Evolutionary conservation across 2,888 invertebrate species (phyloP), one percentile per base, ranked within the genome.

Genomic region (Drosophila anomalipes): DNA sequence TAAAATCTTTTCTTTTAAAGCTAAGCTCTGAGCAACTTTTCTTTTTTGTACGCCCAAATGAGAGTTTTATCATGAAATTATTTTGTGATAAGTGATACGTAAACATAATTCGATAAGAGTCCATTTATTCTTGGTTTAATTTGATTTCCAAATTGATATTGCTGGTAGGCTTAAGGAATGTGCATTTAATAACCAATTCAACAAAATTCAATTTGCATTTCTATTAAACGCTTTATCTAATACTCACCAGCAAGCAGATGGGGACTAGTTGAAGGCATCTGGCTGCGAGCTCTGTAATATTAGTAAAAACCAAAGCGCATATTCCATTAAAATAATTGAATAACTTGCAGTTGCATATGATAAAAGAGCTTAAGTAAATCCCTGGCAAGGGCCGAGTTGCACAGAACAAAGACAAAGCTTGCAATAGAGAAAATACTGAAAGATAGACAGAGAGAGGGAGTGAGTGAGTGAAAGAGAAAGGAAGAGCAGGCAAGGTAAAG

Each of bases 321-420:
- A 81, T 87, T 83, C 86, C 78, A 89, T 90, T 89, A 89, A 84
- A 89, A 84, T 89, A 90, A 87, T 89, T 90, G 86, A 89, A 90
- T 90, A 87, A 87, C 78, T 90, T 90, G 71, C 74, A 79, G 76
- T 74, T 81, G 79, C 77, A 78, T 70, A 79, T 76, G 70, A 67
- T 71, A 77, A 62, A 74, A 74, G 72, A 77, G 90, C 87, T 90
- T 81, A 89, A 87, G 89, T 75, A 79, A 89, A 90, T 89, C 82
- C 83, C 63, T 62, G n/a, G n/a, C 26, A 19, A 37, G 32, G 39
- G 44, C 3, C 33, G 28, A 56, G 22, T 39, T 62, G 14, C 52
- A 44, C 28, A 53, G 35, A 47, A 57, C 56, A 54, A 6, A 63
- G 30, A 44, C 61, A 62, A 14, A 12, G 52, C 53, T 14, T 19